These are phyloP conservation scores for Eupithecia centaureata DNA, from an alignment of 2,888 invertebrate species.

Conservation along the genomic window DNA sequence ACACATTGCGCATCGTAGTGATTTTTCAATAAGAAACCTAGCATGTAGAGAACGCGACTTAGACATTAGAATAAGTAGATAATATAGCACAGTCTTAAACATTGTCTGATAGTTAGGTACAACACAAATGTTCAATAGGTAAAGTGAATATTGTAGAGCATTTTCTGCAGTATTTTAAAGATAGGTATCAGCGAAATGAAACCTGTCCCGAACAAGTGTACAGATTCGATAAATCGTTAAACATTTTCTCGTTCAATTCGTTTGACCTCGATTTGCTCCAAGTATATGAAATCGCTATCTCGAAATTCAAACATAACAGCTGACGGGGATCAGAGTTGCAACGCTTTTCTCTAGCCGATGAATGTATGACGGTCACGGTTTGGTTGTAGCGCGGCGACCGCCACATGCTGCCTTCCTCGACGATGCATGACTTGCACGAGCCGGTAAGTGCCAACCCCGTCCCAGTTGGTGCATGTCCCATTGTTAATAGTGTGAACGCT, in stretches of 20 bases:
- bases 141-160: slow-evolving; percentile 6
- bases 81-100: background rate
- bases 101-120: background rate
- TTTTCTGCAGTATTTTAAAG: slow-evolving; percentile 15
- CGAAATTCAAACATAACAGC: slow-evolving; percentile 20
- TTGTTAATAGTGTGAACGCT: slow-evolving; percentile 62
- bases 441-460: slow-evolving; percentile 79
- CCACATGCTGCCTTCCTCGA: slow-evolving; percentile 82
- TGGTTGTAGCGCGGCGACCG: slow-evolving; percentile 81
- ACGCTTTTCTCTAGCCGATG: slow-evolving; percentile 40
- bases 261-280: slow-evolving; percentile 29
- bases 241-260: slow-evolving; percentile 24
- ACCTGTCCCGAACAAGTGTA: slow-evolving; percentile 4
- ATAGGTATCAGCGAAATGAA: slow-evolving; percentile 14
- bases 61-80: slow-evolving; percentile 34
- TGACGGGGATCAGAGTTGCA: slow-evolving; percentile 25
- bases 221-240: slow-evolving; percentile 6
- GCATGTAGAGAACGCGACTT: slow-evolving; percentile 15
- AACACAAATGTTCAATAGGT: background rate
- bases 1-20: slow-evolving; percentile 25
- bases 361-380: slow-evolving; percentile 72
- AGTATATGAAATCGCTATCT: slow-evolving; percentile 2
- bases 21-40: slow-evolving; percentile 24
- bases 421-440: slow-evolving; percentile 84
- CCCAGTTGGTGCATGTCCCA: slow-evolving; percentile 54